These are phyloP conservation scores for Liparis tanakae DNA, from an alignment of 2,797 vertebrate species.

Conservation along the genomic window DNA sequence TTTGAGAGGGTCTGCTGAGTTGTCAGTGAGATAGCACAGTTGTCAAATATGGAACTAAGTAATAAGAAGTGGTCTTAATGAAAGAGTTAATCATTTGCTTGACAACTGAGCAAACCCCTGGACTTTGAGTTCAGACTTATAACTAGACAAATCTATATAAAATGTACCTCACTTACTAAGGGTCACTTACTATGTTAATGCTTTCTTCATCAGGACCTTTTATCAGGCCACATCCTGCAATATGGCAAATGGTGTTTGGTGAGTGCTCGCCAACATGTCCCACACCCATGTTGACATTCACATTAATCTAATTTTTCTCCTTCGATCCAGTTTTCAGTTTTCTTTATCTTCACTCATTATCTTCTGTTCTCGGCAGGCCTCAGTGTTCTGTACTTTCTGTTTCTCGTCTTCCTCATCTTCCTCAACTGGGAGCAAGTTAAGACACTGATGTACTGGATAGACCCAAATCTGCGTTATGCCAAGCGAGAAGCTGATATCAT, in stretches of 20 bases:
- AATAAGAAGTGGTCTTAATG: neutral
- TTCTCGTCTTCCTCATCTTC: slow-evolving; percentile 94
- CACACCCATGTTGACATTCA: neutral
- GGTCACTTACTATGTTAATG: neutral
- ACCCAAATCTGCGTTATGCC: slow-evolving; percentile 92
- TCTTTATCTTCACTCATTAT: neutral
- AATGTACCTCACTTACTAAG: neutral
- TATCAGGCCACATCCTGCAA: slow-evolving; percentile 90
- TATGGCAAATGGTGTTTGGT: slow-evolving; percentile 98
- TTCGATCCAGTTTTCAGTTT: neutral
- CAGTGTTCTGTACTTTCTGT: slow-evolving; percentile 97
- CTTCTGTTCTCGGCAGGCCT: slow-evolving; percentile 81
- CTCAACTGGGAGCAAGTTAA: slow-evolving; percentile 96
- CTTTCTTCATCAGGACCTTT: slow-evolving; percentile 86
- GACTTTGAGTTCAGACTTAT: neutral
- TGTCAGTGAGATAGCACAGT: neutral
- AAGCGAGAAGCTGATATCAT: slow-evolving; percentile 93
- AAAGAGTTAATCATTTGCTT: neutral
- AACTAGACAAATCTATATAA: neutral
- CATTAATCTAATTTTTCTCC: neutral
- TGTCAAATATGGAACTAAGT: neutral
- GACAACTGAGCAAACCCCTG: neutral
- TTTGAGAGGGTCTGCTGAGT: neutral
- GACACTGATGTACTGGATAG: slow-evolving; percentile 94
- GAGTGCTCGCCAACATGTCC: slow-evolving; percentile 61